Percentiles rank a stretch among this genome's conserved stretches.
These are phyloP conservation scores for Gallinago jamesoni DNA, from an alignment of 2,113 vertebrate species.

Conservation along the genomic window DNA sequence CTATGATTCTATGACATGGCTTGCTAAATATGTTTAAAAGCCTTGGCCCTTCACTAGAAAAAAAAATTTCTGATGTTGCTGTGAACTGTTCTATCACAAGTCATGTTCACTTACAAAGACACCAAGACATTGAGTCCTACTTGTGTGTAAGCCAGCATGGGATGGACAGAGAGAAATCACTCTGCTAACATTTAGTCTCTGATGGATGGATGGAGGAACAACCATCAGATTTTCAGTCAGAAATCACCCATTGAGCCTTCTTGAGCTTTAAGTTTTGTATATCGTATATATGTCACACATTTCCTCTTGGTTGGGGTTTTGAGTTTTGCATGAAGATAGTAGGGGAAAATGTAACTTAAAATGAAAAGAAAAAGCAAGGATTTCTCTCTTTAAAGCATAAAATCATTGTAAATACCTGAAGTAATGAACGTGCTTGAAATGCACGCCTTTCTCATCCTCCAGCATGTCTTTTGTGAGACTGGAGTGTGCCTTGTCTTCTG, in stretches of 20 bases:
- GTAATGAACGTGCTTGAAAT: background rate
- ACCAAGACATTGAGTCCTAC: background rate
- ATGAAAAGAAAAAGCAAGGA: background rate
- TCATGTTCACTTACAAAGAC: background rate
- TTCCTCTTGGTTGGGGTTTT: background rate
- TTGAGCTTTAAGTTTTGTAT: background rate
- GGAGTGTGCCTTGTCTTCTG: background rate
- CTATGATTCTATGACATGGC: too few relatives aligned
- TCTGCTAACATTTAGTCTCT: background rate
- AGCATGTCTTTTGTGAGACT: background rate
- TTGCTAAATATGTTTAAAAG: background rate
- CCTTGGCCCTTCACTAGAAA: background rate
- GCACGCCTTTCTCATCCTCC: background rate
- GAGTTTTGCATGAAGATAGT: background rate
- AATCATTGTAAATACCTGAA: fast-evolving
- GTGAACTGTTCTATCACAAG: background rate
- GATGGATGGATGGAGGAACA: background rate
- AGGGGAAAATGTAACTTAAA: background rate
- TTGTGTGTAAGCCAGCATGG: fast-evolving
- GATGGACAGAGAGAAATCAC: background rate
- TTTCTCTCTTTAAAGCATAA: background rate
- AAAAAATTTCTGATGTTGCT: background rate
- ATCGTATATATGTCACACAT: background rate
- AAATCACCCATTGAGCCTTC: background rate
- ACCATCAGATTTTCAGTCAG: too few relatives aligned